Evolutionary conservation across 2,113 vertebrate genomes (phyloP).

Genomic region (Sardina pilchardus): DNA sequence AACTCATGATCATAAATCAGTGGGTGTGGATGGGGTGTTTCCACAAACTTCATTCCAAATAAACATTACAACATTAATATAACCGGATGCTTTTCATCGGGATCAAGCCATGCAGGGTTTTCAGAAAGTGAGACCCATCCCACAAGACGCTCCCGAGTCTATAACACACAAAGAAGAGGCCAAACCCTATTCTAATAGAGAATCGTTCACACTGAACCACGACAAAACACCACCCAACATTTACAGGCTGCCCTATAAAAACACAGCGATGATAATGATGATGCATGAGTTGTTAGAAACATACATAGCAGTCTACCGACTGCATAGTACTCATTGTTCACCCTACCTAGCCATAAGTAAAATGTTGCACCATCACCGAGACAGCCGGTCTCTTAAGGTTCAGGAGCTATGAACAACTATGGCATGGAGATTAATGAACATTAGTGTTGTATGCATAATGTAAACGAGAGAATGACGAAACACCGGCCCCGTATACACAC

Average conservation of each 20-base stretch:
- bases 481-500: background rate
- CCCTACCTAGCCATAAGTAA: background rate
- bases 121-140: constrained; percentile 18
- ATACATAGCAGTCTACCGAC: background rate
- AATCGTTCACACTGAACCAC: constrained; percentile 22
- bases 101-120: background rate
- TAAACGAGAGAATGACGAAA: background rate
- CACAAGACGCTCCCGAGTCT: constrained; percentile 36
- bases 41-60: background rate
- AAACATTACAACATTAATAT: background rate
- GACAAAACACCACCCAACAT: background rate
- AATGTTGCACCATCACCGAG: background rate
- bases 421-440: background rate
- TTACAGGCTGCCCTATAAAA: background rate
- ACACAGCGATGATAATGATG: background rate
- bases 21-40: background rate
- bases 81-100: background rate
- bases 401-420: background rate
- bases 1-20: background rate
- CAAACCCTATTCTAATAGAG: constrained; percentile 40
- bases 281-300: background rate
- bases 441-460: background rate
- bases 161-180: constrained; percentile 48
- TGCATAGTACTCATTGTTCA: background rate
- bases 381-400: background rate